Base-by-base conservation (phyloP, 2,113 vertebrate genomes). In the Corvus moneduloides region DNA sequence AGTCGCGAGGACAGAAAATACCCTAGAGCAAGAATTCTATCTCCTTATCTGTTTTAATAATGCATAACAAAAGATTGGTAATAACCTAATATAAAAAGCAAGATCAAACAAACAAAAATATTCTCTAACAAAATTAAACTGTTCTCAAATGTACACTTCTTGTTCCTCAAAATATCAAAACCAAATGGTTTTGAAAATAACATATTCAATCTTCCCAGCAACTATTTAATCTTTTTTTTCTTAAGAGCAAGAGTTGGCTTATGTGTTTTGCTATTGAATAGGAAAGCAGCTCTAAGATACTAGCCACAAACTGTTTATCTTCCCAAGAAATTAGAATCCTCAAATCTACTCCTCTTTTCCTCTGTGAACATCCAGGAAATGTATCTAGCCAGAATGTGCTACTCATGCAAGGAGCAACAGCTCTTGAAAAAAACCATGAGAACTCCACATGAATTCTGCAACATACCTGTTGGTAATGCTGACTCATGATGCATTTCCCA, bases 1-100 rank as follows among this genome's bases (percentile, higher is more conserved):
- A 1, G 43, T 27, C 92, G 26, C 0, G 1, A 93, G 55, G 71
- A 66, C 18, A 54, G 68, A 92, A 93, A 88, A 93, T 69, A 90
- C 51, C 85, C 88, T 49, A 33, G 51, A 85, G 80, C 41, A 72
- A 84, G 59, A 76, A 80, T 33, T 72, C 37, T 74, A 72, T 48
- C 74, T 85, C 64, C 62, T 92, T 89, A 87, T 91, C 77, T 91
- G n/a, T 58, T 82, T 93, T 87, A 94, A 95, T 76, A 91, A 79
- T 46, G 87, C 22, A 51, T 68, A 76, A 91, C 59, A 89, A 68
- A 90, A 62, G 16, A 58, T 21, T 89, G 32, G 30, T 44, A 79
- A 89, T 79, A 93, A 51, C 46, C 54, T 58, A 62, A 81, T 37
- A 82, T 66, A 51, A 91, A 93, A 93, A 58, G 26, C 30, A 89